Evolutionary conservation across 2,888 invertebrate species (phyloP), one percentile per base, ranked within the genome.

Genomic region (Icerya purchasi): DNA sequence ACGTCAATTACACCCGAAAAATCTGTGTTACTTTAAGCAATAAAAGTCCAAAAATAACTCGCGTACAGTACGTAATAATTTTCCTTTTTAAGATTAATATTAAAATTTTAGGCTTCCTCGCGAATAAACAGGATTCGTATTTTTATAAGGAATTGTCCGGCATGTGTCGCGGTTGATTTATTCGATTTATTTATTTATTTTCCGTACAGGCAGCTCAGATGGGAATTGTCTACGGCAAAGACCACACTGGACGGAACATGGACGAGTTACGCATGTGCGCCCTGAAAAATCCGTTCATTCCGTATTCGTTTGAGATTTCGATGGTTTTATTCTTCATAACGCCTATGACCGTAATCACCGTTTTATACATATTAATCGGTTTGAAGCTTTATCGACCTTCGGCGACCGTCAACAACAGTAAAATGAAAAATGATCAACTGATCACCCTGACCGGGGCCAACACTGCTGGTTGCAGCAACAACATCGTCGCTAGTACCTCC

Each of bases 301-400:
- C 65, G 57, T 76, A 78, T 65, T 76, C 77, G 0, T 79, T 79
- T 66, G 75, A 77, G 63, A 65, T 78, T n/a, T 77, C 78, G 49
- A 80, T 82, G 0, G 71, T 79, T 57, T 65, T 80, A 5, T 80
- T 81, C 69, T 81, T 81, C 68, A 69, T 79, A 3, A 69, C 77
- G 3, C 81, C 81, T 0, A 78, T 81, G 78, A 73, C 74, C 2
- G 67, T 81, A 53, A 79, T 81, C 62, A 75, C 76, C 2, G 74
- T 77, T 1, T 71, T 81, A 19, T 81, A 81, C 68, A 68, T 70
- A 22, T 68, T 75, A 56, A 76, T 76, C 56, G 76, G 74, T 1
- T 63, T 75, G 24, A 74, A 74, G 53, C 67, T 76, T 5, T 68
- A 77, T 63, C 74, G 76, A 50, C 77, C 78, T 1, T n/a, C n/a